Percentiles rank a stretch among this genome's conserved stretches.
phyloP scores from a whole-genome alignment of 2,797 vertebrate genomes.

The Betta splendens region DNA sequence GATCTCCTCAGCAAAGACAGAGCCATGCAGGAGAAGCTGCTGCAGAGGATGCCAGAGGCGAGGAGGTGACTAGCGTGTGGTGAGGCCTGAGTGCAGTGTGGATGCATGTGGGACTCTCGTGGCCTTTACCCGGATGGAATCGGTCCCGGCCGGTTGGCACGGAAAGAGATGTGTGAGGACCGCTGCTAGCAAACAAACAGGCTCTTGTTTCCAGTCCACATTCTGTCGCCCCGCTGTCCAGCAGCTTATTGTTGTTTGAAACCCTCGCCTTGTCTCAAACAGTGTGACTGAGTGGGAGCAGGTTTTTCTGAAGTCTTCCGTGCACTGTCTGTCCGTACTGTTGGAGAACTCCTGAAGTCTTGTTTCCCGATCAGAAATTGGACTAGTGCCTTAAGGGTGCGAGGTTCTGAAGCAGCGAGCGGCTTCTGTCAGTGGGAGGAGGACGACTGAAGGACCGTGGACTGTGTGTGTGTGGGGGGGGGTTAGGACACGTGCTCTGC shows the following conservation, averaged over 20 bases:
- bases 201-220: constrained; percentile 23
- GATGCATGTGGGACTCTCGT: background rate
- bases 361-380: constrained; percentile 3
- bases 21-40: constrained; percentile 23
- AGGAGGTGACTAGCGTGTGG: constrained; percentile 41
- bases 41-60: constrained; percentile 9
- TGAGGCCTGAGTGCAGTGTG: constrained; percentile 8
- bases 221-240: constrained; percentile 7
- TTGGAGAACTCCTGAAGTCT: constrained; percentile 10
- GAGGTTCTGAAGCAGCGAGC: constrained; percentile 9
- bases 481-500: constrained; percentile 39
- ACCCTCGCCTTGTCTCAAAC: background rate
- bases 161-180: constrained; percentile 55
- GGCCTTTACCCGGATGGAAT: constrained; percentile 37
- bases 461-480: constrained; percentile 14
- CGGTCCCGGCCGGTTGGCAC: constrained; percentile 45
- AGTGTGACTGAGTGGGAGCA: constrained; percentile 5
- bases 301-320: background rate
- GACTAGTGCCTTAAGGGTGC: constrained; percentile 42
- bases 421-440: too few species aligned
- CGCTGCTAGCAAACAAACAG: constrained; percentile 48
- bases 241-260: constrained; percentile 4
- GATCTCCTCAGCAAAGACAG: constrained; percentile 11
- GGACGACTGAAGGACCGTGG: constrained; percentile 43
- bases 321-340: background rate